phyloP scores from a whole-genome alignment of 2,113 vertebrate species.

The Urocynchramus pylzowi region DNA sequence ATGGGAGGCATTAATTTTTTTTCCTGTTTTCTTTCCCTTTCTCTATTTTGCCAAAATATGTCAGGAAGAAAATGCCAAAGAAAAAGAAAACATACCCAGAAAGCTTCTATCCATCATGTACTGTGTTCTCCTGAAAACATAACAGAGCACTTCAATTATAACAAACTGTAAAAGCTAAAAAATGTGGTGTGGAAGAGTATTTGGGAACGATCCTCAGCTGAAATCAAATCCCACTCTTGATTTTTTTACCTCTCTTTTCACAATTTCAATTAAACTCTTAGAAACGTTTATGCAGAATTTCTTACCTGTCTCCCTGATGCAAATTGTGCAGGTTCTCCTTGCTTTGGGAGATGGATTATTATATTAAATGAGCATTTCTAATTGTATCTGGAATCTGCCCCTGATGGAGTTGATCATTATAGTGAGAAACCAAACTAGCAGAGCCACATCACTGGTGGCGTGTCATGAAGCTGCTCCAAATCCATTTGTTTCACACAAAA shows the following conservation, averaged over 20 bases:
- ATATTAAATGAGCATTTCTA: not conserved
- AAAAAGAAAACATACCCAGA: not conserved
- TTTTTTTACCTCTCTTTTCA: not conserved
- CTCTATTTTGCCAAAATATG: not conserved
- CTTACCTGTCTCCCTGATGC: not conserved
- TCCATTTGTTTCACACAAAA: not conserved
- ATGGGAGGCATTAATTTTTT: not conserved
- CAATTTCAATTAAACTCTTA: not conserved
- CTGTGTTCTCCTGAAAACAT: not conserved
- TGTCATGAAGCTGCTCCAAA: not conserved
- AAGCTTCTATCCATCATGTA: not conserved
- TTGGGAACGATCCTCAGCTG: not conserved
- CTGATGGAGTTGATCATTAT: not conserved
- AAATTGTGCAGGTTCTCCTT: not conserved
- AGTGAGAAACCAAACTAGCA: not conserved
- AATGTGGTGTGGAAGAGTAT: not conserved
- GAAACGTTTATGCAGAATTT: not conserved
- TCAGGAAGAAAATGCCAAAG: not conserved
- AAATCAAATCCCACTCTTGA: not conserved
- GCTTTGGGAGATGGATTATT: not conserved
- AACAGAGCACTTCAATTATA: not conserved
- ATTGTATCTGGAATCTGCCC: not conserved
- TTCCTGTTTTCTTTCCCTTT: accelerated
- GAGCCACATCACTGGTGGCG: not conserved
- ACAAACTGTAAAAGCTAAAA: not conserved